Base-by-base conservation (phyloP, 2,888 invertebrate genomes). In the Entomobrya multifasciata region DNA sequence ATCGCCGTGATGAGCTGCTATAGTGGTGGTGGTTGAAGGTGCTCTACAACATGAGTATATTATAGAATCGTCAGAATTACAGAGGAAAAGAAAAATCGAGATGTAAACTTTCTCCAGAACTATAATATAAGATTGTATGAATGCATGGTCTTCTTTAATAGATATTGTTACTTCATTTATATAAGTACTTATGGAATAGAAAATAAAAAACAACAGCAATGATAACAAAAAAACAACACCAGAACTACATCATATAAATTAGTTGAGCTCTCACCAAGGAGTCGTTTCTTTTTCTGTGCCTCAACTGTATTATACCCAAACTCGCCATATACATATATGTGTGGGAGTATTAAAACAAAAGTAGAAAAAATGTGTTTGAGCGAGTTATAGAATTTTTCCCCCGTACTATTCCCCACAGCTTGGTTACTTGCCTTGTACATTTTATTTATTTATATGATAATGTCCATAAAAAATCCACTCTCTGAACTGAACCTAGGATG, bases 241-340 rank as follows among this genome's bases (percentile, higher is more conserved):
- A 65, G 36, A 30, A 65, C 30, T 36, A 65, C 36, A 65, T 41
- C 30, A 65, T 67, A 67, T 67, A 67, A 67, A 67, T 67, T 67
- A 67, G 67, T 67, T 47, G 67, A 67, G 67, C 44, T 44, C 22
- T 67, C 41, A 67, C 65, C 65, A 67, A 67, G 67, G 67, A 41
- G 41, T 47, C 67, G 22, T 67, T 47, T 47, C 20, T 36, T 65
- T 65, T 65, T 41, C 5, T 36, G 17, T 41, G 36, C 30, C 20
- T 8, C 49, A 13, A n/a, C n/a, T 15, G 8, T 10, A 49, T 15
- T 49, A 2, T 49, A 2, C 13, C 49, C 13, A 15, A 13, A 3
- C 5, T 49, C 49, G 13, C 44, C n/a, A 49, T n/a, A 13, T 49
- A 49, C 4, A 36, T 36, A 36, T 8, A 36, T 36, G 8, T 36